Evolutionary conservation across 2,113 vertebrate species (phyloP).

Genomic region (Larimichthys crocea): DNA sequence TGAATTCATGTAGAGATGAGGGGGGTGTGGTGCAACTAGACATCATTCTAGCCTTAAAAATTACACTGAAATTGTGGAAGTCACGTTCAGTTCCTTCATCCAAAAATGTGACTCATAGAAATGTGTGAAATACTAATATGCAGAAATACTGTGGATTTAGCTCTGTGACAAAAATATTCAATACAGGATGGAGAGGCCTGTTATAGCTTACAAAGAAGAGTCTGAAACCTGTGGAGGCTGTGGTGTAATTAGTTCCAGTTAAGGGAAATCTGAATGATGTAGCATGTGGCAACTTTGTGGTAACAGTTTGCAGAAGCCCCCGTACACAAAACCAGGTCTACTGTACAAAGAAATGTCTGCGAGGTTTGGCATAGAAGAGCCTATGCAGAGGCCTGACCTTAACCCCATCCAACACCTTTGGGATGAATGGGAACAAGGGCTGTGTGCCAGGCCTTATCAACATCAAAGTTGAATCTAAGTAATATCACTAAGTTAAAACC

Average conservation of each 20-base stretch:
- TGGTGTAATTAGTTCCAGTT: not conserved
- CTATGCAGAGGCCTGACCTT: too few species aligned
- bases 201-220: not conserved
- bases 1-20: conserved; percentile 26
- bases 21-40: not conserved
- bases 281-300: not conserved
- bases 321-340: too few species aligned
- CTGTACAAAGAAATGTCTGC: too few species aligned
- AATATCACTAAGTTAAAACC: too few species aligned
- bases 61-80: conserved; percentile 6
- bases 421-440: too few species aligned
- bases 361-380: too few species aligned
- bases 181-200: not conserved
- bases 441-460: too few species aligned
- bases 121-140: not conserved
- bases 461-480: too few species aligned
- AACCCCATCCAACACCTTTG: too few species aligned
- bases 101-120: conserved; percentile 7
- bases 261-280: not conserved
- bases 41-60: conserved; percentile 20
- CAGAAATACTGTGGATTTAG: not conserved
- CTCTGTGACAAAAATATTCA: not conserved
- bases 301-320: too few species aligned
- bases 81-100: conserved; percentile 2
- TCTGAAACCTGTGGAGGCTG: not conserved